A percentile compares a stretch with the other conserved stretches of the same genome.
Evolutionary conservation across 2,888 invertebrate species (phyloP).

Genomic region (Acanthacorydalis orientalis): DNA sequence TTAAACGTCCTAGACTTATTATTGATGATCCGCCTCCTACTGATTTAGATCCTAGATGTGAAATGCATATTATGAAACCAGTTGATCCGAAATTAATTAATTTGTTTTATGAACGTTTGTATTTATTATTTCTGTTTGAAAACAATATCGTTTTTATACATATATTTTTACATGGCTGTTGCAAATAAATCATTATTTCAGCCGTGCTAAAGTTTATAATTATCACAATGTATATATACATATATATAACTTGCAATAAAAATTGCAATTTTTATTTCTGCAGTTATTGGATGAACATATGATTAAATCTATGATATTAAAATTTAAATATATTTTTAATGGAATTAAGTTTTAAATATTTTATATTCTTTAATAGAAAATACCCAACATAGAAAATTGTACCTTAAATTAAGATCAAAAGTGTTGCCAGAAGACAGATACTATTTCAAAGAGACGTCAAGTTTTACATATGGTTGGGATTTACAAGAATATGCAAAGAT

Average conservation of each 20-base stretch:
- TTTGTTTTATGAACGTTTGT: constrained; percentile 28
- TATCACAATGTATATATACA: no score
- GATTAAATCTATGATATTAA: no score
- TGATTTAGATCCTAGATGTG: constrained; percentile 11
- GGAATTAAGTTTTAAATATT: no score
- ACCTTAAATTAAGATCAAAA: constrained; percentile 30
- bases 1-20: constrained; percentile 11
- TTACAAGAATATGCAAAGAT: constrained; percentile 27
- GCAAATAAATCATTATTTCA: no score
- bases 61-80: constrained; percentile 28
- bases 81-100: constrained; percentile 29
- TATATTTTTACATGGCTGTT: no score
- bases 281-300: no score
- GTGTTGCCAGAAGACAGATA: constrained; percentile 37
- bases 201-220: no score
- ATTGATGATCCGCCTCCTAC: constrained; percentile 11
- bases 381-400: constrained; percentile 13
- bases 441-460: constrained; percentile 31
- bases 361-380: background rate
- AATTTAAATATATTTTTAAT: no score
- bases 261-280: no score
- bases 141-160: background rate
- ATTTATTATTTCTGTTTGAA: background rate
- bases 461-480: constrained; percentile 42
- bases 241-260: no score